These are phyloP conservation scores for Trichoplusia ni DNA, from an alignment of 1,140 invertebrate species.

Conservation along the genomic window DNA sequence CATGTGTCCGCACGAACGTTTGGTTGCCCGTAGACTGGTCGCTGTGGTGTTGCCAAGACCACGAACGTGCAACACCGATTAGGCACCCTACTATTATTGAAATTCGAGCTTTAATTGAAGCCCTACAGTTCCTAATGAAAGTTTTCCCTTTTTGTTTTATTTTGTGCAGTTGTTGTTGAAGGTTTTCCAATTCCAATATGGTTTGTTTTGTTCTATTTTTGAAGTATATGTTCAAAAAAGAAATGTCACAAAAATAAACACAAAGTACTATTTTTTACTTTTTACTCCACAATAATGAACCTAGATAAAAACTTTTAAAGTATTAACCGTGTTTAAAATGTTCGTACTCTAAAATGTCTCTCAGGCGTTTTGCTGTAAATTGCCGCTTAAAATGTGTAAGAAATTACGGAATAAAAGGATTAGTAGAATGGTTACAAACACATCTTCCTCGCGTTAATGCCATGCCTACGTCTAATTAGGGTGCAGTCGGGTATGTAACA, in stretches of 20 bases:
- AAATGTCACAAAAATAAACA: no score
- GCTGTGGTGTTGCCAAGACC: conserved; percentile 4
- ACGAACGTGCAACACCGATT: neutral
- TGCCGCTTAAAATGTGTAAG: neutral
- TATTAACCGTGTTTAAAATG: neutral
- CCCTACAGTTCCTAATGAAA: neutral
- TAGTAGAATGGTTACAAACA: neutral
- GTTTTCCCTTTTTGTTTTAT: neutral
- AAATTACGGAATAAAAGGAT: neutral
- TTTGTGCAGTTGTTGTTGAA: no score
- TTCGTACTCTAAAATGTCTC: neutral
- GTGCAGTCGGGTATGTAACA: neutral
- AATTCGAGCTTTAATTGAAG: neutral
- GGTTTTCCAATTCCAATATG: no score
- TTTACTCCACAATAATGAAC: no score
- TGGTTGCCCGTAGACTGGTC: conserved; percentile 2
- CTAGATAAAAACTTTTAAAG: no score
- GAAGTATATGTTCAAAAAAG: no score
- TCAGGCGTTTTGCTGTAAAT: neutral
- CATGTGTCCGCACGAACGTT: conserved; percentile 7
- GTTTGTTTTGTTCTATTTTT: no score
- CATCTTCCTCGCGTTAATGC: neutral
- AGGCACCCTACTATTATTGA: neutral
- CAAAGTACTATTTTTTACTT: no score
- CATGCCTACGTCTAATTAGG: conserved; percentile 4